Evolutionary conservation across 2,797 vertebrate species (phyloP).

Genomic region (Catamblyrhynchus diadema): DNA sequence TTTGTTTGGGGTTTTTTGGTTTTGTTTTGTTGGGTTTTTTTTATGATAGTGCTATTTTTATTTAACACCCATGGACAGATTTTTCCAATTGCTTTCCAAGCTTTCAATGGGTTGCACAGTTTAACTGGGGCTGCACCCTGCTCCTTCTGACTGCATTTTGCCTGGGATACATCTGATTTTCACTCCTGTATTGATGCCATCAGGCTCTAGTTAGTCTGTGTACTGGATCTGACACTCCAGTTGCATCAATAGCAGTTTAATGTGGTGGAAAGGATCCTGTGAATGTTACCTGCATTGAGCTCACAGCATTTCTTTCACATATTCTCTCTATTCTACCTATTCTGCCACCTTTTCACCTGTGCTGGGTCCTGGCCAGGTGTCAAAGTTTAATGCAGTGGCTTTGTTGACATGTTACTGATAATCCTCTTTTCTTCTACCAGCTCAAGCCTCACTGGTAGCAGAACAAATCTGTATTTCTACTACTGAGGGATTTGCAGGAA

Average conservation of each 20-base stretch:
- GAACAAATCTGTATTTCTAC: not conserved
- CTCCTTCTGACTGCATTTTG: not conserved
- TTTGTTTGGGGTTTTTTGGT: not conserved
- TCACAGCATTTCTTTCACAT: not conserved
- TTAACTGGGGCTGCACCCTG: not conserved
- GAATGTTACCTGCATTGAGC: not conserved
- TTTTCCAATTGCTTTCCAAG: not conserved
- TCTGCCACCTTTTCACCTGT: not conserved
- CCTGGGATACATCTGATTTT: not conserved
- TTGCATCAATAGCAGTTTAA: not conserved
- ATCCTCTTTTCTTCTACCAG: conserved; percentile 26
- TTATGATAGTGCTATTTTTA: not conserved
- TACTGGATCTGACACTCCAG: not conserved
- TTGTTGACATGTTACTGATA: conserved; percentile 37
- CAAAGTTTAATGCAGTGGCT: not conserved
- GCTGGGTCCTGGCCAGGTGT: conserved; percentile 22
- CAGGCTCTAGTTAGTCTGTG: not conserved
- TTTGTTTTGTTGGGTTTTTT: too few relatives aligned
- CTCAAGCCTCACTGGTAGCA: not conserved
- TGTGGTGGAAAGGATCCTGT: not conserved
- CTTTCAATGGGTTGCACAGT: not conserved
- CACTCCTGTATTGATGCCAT: not conserved
- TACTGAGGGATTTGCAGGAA: not conserved
- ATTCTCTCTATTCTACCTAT: not conserved
- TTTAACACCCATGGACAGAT: not conserved